Evolutionary conservation across 2,797 vertebrate genomes (phyloP).

Genomic region (Coreius guichenoti): DNA sequence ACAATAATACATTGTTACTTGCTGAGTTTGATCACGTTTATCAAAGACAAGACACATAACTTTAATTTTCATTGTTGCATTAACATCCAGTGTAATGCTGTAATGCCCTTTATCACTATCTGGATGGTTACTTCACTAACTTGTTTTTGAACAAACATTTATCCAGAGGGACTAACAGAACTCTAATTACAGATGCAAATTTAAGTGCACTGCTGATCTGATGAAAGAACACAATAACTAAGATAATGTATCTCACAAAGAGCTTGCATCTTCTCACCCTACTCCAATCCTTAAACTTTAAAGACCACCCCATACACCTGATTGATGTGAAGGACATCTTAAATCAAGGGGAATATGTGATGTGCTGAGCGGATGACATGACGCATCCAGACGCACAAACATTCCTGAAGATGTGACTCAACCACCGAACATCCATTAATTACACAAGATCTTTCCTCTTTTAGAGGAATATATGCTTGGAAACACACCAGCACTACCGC

Average conservation of each 20-base stretch:
- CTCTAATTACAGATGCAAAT: background rate
- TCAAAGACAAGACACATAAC: background rate
- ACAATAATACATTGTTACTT: background rate
- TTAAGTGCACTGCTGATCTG: constrained; percentile 4
- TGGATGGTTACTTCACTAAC: background rate
- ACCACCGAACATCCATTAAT: constrained; percentile 20
- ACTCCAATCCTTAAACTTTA: constrained; percentile 10
- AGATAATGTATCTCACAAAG: background rate
- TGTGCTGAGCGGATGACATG: constrained; percentile 33
- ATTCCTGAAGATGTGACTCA: constrained; percentile 48
- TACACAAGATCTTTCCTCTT: background rate
- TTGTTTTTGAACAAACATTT: constrained; percentile 1
- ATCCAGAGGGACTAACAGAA: background rate
- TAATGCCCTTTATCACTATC: background rate
- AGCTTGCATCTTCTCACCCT: constrained; percentile 2
- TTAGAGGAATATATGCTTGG: constrained; percentile 4
- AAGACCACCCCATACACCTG: background rate
- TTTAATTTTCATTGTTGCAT: background rate
- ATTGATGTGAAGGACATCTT: constrained; percentile 37
- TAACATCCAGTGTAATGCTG: background rate
- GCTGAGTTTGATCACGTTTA: background rate
- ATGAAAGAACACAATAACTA: background rate
- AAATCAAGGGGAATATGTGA: constrained; percentile 13
- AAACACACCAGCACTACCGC: background rate
- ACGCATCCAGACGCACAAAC: constrained; percentile 27